Conservation (phyloP, 2,888 invertebrate genomes). For the Gari tellinella region DNA sequence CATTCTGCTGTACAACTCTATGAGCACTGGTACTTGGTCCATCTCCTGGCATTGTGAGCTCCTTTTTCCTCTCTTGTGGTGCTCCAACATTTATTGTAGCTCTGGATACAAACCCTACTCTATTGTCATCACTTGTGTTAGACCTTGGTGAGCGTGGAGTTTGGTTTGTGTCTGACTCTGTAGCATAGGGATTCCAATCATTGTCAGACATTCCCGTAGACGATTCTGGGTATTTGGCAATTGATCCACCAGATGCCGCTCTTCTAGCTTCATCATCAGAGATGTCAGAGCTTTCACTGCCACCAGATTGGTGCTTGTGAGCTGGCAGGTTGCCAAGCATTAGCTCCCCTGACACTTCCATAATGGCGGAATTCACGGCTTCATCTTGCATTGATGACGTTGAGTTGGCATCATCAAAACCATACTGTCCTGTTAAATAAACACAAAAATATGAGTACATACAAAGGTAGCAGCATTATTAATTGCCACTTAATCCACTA, state of each 20-base stretch:
- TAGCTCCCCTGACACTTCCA: conserved; percentile 77
- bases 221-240: conserved; percentile 76
- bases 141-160: conserved; percentile 68
- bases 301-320: conserved; percentile 49
- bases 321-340: conserved; percentile 70
- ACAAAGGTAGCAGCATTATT: too few species aligned
- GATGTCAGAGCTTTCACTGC: conserved; percentile 64
- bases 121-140: conserved; percentile 45
- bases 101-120: conserved; percentile 43
- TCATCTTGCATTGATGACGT: conserved; percentile 63
- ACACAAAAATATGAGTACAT: too few species aligned
- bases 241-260: conserved; percentile 51
- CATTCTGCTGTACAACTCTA: too few species aligned
- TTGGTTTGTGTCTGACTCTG: conserved; percentile 76
- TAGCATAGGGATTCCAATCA: conserved; percentile 79
- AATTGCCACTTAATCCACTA: too few species aligned
- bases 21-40: not conserved
- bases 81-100: conserved; percentile 40
- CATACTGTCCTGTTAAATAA: conserved; percentile 32
- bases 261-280: conserved; percentile 58
- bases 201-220: conserved; percentile 76
- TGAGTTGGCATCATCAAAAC: conserved; percentile 47
- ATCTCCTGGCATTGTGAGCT: conserved; percentile 41
- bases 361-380: conserved; percentile 71
- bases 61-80: conserved; percentile 12